These are phyloP conservation scores for Rattus norvegicus DNA, from an alignment of 2,113 vertebrate genomes.

Conservation along the genomic window DNA sequence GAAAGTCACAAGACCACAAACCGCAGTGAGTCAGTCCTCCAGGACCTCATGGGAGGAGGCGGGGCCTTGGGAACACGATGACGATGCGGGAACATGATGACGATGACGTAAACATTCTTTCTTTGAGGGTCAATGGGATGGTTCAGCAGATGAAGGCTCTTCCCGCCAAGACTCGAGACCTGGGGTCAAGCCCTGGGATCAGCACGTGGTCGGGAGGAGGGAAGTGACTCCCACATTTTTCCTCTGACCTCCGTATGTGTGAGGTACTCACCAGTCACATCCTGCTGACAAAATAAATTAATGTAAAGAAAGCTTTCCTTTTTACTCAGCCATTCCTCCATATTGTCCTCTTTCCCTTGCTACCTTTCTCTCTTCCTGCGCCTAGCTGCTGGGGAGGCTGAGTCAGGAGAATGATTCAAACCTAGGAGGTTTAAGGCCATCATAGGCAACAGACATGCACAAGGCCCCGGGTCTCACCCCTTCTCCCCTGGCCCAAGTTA, in stretches of 20 bases:
- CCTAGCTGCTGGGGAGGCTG: not conserved
- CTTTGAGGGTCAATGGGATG: not conserved
- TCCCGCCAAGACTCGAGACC: not conserved
- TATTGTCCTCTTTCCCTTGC: slow-evolving; percentile 10
- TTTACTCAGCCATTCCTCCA: not conserved
- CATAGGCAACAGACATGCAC: not conserved
- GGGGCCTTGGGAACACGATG: not conserved
- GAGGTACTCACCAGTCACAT: not conserved
- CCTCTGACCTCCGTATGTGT: not conserved
- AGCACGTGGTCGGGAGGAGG: not conserved
- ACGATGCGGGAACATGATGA: no score
- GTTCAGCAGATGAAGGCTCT: not conserved
- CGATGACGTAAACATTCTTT: not conserved
- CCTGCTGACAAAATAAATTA: not conserved
- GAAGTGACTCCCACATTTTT: not conserved
- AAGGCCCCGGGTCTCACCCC: not conserved
- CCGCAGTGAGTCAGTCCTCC: not conserved
- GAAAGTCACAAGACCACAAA: not conserved
- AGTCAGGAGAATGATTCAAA: not conserved
- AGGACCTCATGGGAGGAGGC: not conserved
- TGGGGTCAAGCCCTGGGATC: not conserved
- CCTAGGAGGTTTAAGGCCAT: not conserved
- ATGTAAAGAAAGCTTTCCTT: not conserved
- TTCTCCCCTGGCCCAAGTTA: not conserved
- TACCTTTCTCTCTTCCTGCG: not conserved